A percentile compares a stretch with the other conserved stretches of the same genome.
phyloP scores from a whole-genome alignment of 2,113 vertebrate species.

The Uria aalge region DNA sequence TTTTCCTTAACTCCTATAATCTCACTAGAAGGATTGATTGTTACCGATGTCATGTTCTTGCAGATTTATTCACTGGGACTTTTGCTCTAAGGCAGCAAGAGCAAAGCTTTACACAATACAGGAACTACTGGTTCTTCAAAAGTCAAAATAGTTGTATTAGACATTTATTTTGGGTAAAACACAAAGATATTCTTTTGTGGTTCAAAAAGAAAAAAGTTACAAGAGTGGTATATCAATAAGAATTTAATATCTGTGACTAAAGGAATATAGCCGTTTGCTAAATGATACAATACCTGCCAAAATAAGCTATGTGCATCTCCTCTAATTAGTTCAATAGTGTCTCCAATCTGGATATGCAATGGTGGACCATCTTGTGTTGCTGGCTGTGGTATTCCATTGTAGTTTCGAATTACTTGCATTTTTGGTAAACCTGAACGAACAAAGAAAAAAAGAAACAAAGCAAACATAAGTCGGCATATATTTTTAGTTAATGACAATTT shows the following conservation, averaged over 20 bases:
- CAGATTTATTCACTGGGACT: background rate
- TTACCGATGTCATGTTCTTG: background rate
- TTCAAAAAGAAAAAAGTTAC: background rate
- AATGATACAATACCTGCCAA: slow-evolving; percentile 86
- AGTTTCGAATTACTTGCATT: slow-evolving; percentile 90
- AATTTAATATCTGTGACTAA: background rate
- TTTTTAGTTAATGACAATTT: background rate
- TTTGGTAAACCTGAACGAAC: slow-evolving; percentile 86
- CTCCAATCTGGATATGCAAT: slow-evolving; percentile 85
- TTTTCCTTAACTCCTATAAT: background rate
- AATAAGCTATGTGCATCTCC: slow-evolving; percentile 90
- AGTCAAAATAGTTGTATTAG: background rate
- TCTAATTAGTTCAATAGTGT: slow-evolving; percentile 87
- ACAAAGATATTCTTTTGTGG: background rate
- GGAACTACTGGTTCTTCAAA: background rate
- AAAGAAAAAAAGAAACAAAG: background rate
- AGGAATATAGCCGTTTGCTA: background rate
- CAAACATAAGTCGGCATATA: background rate
- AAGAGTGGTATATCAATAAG: background rate
- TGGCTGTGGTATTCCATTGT: slow-evolving; percentile 83
- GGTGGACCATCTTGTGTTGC: slow-evolving; percentile 78
- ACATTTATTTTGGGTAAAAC: background rate
- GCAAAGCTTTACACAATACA: background rate
- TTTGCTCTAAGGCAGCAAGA: background rate
- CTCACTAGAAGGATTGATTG: background rate